Percentiles rank a stretch among this genome's conserved stretches.
These are phyloP conservation scores for Arctia plantaginis DNA, from an alignment of 2,888 invertebrate genomes.

Conservation along the genomic window DNA sequence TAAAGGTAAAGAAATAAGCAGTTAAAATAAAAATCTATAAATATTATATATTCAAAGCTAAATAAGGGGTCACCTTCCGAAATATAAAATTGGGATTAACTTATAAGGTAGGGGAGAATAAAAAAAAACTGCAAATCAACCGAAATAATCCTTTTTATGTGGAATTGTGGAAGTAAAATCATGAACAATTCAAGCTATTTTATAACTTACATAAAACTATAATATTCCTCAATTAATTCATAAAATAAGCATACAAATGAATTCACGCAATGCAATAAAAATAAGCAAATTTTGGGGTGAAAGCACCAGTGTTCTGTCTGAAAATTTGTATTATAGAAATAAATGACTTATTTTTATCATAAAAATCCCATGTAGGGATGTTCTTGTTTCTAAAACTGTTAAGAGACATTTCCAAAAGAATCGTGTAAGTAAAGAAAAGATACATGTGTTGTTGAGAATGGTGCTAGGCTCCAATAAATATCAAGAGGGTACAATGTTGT, in stretches of 20 bases:
- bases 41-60: not conserved
- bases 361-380: no score
- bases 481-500: no score
- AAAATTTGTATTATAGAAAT: not conserved
- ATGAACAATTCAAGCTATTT: slow-evolving; percentile 47
- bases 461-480: no score
- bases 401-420: no score
- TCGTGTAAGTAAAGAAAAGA: no score
- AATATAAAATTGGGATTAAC: slow-evolving; percentile 19
- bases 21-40: not conserved
- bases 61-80: slow-evolving; percentile 10
- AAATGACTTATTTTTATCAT: not conserved
- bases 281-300: slow-evolving; percentile 28
- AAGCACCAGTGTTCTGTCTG: slow-evolving; percentile 16
- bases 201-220: slow-evolving; percentile 50
- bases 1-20: not conserved
- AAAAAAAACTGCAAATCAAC: slow-evolving; percentile 27
- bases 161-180: slow-evolving; percentile 41
- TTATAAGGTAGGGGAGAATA: slow-evolving; percentile 9
- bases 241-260: slow-evolving; percentile 54
- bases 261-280: slow-evolving; percentile 61
- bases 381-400: no score
- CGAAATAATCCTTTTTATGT: slow-evolving; percentile 45
- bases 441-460: no score
- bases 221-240: slow-evolving; percentile 54